Conservation (phyloP, 2,113 vertebrate genomes). For the Lagopus muta region DNA sequence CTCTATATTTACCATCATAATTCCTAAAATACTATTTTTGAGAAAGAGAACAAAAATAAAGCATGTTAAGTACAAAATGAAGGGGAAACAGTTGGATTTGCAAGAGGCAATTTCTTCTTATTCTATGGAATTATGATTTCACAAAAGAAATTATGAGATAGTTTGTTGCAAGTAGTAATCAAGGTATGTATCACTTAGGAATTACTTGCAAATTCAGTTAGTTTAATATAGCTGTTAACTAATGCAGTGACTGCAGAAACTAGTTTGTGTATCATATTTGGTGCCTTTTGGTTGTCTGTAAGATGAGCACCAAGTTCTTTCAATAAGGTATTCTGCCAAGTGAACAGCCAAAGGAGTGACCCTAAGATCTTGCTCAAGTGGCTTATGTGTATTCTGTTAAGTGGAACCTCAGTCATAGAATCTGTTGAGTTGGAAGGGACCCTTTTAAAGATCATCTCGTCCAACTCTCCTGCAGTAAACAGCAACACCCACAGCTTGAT, state of each 20-base stretch:
- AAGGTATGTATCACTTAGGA: background rate
- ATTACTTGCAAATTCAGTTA: background rate
- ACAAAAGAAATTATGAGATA: background rate
- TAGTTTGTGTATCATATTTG: background rate
- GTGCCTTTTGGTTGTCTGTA: background rate
- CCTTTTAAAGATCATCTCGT: too few relatives aligned
- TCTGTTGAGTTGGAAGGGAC: too few relatives aligned
- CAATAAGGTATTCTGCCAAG: background rate
- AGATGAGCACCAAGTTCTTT: background rate
- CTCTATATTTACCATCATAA: slow-evolving; percentile 13
- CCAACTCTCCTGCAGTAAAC: too few relatives aligned
- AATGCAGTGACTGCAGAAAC: background rate
- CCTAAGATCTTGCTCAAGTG: background rate
- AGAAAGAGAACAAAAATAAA: slow-evolving; percentile 52
- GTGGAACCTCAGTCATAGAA: background rate
- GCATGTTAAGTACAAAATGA: background rate
- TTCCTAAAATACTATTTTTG: slow-evolving; percentile 10
- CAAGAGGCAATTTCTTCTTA: slow-evolving; percentile 9
- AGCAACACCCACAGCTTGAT: too few relatives aligned
- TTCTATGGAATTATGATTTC: slow-evolving; percentile 23
- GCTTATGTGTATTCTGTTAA: background rate
- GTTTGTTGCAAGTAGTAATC: background rate
- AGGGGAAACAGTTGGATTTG: background rate
- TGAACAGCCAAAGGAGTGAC: background rate
- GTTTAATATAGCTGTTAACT: background rate